Base-by-base conservation (phyloP, 1,140 invertebrate genomes). In the Anastatus disparis region DNA sequence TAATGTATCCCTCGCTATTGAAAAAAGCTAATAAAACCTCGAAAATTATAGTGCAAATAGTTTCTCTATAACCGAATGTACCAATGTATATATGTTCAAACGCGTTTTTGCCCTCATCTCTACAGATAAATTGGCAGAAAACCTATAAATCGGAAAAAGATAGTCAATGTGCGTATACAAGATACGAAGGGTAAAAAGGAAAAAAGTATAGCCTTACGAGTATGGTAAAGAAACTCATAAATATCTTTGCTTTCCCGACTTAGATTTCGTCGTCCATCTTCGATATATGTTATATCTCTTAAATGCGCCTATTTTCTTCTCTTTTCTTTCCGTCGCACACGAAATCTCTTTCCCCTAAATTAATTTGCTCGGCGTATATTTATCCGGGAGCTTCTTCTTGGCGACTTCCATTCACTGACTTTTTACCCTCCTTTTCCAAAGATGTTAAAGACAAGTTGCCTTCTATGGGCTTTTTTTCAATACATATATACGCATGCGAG, bases 341-440 rank as follows among this genome's bases (percentile, higher is more conserved):
- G 17, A 66, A 58, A 67, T 67, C 65, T 48, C 42, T n/a, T n/a
- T 46, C 1, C 24, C 38, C 40, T 56, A 58, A 67, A 67, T 67
- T 46, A 67, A 67, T 67, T 56, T 66, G 22, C 38, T 3, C 52
- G 24, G 24, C 6, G n/a, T n/a, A n/a, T n/a, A n/a, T n/a, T n/a
- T n/a, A n/a, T n/a, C n/a, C n/a, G n/a, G n/a, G n/a, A n/a, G n/a
- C n/a, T n/a, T n/a, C n/a, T n/a, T 35, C 10, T 35, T n/a, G n/a
- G 12, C 42, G 55, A 22, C 46, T 17, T 38, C 31, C 31, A 20
- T 22, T 1, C 31, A 40, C 20, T n/a, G n/a, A n/a, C n/a, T n/a
- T n/a, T n/a, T n/a, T n/a, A 24, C 3, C 40, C 6, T 40, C 35
- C 27, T 13, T 58, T 17, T 31, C 29, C 27, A 31, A 20, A 4